Evolutionary conservation across 2,888 invertebrate species (phyloP).

Genomic region (Pycnomerus fuliginosus): DNA sequence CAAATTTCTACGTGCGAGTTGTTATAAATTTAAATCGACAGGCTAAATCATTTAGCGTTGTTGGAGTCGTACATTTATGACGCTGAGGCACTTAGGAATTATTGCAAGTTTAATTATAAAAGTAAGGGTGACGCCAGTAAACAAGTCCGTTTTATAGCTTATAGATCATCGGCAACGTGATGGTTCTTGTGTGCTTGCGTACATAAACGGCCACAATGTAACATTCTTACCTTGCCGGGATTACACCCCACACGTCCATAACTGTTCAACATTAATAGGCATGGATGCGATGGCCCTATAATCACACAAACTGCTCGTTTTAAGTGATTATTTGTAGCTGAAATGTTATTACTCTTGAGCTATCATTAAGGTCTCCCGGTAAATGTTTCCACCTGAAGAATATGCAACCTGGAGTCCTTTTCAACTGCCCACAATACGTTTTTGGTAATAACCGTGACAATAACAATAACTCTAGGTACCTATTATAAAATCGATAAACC

Average conservation of each 20-base stretch:
- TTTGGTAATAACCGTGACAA: too few species aligned
- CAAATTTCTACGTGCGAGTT: too few species aligned
- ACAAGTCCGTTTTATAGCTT: constrained; percentile 40
- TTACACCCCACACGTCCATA: constrained; percentile 2
- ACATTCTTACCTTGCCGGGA: constrained; percentile 23
- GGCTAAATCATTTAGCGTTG: constrained; percentile 32
- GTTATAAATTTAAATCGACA: constrained; percentile 36
- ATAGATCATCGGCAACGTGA: constrained; percentile 39
- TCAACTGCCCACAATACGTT: too few species aligned
- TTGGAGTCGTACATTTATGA: constrained; percentile 33
- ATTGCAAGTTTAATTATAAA: constrained; percentile 44
- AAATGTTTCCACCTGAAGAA: too few species aligned
- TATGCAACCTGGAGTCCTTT: too few species aligned
- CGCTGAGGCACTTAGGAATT: constrained; percentile 38
- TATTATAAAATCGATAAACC: too few species aligned
- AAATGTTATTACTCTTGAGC: too few species aligned
- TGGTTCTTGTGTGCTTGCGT: constrained; percentile 33
- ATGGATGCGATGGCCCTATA: constrained; percentile 1
- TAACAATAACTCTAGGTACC: too few species aligned
- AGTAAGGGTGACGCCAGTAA: constrained; percentile 43
- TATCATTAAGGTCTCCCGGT: too few species aligned
- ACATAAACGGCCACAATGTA: constrained; percentile 36
- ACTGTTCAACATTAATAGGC: constrained; percentile 3
- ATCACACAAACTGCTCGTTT: background rate
- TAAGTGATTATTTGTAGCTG: constrained; percentile 25